Evolutionary conservation across 2,113 vertebrate genomes (phyloP), one percentile per base, ranked within the genome.

Genomic region (Cettia cetti): DNA sequence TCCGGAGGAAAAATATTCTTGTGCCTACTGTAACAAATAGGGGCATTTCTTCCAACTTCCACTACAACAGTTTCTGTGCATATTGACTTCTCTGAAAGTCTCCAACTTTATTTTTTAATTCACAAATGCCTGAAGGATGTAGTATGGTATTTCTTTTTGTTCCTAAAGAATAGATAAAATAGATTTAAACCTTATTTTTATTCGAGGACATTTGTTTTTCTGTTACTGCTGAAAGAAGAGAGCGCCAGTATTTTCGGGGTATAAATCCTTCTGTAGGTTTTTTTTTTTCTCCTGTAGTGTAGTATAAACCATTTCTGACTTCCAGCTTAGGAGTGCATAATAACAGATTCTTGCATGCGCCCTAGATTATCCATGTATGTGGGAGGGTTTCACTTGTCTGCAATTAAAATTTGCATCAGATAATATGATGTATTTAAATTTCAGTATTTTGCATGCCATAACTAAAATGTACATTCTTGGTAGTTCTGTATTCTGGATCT

Each of bases 61-160:
- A 68, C 79, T 65, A 26, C 22, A 52, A 40, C 66, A 96, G 76
- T 91, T 96, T 59, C 50, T 68, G 64, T 88, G 68, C 65, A 82
- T 82, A 49, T 79, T 87, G 59, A 94, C 80, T 94, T 65, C 23
- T 47, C 63, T 66, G 30, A 40, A 70, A 77, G 15, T 30, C 42
- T 82, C 60, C 75, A 97, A 97, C 94, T 97, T 97, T 88, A 95
- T 86, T 90, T 93, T 60, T 92, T 13, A 45, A 56, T 93, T 89
- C 82, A 39, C 18, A 53, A 88, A 94, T 86, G 52, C 31, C 52
- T 83, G 75, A 42, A 72, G 72, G 47, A 44, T 72, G 15, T 28
- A 74, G 33, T 63, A 47, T 4, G 5, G 22, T 64, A 28, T 79
- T 89, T 60, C 18, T 54, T 63, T 77, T 66, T 77, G 17, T 56